Percentiles rank a stretch among this genome's conserved stretches.
These are phyloP conservation scores for Dufourea novaeangliae DNA, from an alignment of 1,140 invertebrate genomes.

Conservation along the genomic window DNA sequence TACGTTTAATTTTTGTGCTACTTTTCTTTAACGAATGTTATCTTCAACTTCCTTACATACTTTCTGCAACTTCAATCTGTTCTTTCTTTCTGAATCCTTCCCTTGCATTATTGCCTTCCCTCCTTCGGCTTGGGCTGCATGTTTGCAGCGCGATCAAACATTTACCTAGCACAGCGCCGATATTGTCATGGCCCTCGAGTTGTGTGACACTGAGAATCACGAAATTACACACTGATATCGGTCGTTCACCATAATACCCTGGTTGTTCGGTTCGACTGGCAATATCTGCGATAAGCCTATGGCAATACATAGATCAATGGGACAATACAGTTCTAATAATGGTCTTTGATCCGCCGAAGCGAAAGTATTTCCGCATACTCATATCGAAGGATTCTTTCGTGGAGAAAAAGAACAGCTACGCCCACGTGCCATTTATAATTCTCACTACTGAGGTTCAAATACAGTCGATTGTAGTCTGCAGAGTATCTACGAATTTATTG, in stretches of 20 bases:
- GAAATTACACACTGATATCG: conserved; percentile 39
- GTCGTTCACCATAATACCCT: conserved; percentile 3
- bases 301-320: neutral
- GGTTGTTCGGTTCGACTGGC: neutral
- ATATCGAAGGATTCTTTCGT: too few species aligned
- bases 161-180: neutral
- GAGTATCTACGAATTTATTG: too few species aligned
- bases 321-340: neutral
- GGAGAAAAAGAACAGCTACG: too few species aligned
- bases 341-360: neutral
- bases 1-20: neutral
- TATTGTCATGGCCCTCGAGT: neutral
- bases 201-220: neutral
- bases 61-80: neutral
- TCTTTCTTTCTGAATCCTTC: neutral
- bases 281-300: neutral
- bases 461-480: too few species aligned
- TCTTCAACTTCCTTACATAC: neutral
- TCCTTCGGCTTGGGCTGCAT: too few species aligned
- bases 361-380: neutral
- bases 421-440: too few species aligned
- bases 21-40: neutral
- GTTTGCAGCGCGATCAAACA: conserved; percentile 14
- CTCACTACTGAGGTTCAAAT: too few species aligned
- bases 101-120: neutral